Conservation (phyloP, 2,113 vertebrate genomes). For the Formicarius rufipectus region DNA sequence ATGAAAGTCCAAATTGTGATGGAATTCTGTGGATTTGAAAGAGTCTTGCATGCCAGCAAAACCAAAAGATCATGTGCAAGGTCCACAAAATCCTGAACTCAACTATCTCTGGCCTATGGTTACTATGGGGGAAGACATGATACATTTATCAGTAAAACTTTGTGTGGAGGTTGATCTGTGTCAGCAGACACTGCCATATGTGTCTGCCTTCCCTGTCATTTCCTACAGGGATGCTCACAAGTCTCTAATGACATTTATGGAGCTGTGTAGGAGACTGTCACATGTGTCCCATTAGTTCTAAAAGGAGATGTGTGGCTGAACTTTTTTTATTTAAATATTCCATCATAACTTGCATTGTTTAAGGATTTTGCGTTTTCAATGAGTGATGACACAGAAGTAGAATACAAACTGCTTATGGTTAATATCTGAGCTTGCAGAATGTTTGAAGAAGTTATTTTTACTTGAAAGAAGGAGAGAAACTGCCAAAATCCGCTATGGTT, state of each 20-base stretch:
- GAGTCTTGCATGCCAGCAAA: neutral
- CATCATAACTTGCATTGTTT: neutral
- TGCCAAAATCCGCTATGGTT: neutral
- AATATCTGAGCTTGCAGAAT: neutral
- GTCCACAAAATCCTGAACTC: neutral
- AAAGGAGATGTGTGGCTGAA: neutral
- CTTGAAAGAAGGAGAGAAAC: neutral
- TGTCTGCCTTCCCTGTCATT: slow-evolving; percentile 4
- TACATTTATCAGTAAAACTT: neutral
- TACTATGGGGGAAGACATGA: neutral
- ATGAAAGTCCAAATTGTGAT: neutral
- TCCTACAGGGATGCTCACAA: slow-evolving; percentile 2
- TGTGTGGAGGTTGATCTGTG: neutral
- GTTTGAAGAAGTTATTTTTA: neutral
- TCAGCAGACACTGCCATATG: neutral
- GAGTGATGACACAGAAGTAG: neutral
- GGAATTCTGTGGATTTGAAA: neutral
- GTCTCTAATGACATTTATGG: neutral
- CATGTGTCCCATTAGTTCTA: neutral
- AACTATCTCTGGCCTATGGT: neutral
- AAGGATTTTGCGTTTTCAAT: neutral
- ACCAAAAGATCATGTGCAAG: neutral
- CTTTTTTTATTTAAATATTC: neutral
- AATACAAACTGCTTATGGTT: neutral
- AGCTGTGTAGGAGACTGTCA: neutral